Base-by-base conservation (phyloP, 2,113 vertebrate species). In the Scartelaos histophorus region DNA sequence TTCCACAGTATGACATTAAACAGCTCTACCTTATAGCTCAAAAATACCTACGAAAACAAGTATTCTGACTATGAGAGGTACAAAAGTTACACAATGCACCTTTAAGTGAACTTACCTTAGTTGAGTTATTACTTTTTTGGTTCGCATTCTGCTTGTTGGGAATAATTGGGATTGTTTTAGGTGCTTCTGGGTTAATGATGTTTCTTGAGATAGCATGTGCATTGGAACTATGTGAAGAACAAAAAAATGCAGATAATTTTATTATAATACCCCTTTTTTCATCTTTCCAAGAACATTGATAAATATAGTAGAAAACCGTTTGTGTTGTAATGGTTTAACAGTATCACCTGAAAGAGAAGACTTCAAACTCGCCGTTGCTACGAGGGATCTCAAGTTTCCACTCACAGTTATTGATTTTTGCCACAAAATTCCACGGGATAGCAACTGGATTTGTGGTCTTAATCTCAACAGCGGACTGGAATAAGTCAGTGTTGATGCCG, bases 401-500 rank as follows among this genome's bases (percentile, higher is more conserved):
- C 11, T 89, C 67, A 43, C 58, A 76, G 5, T 84, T 0, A 0
- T 93, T 93, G 49, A 90, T 60, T 73, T 87, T 93, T 13, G 85
- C 73, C 5, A 68, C 15, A 79, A 92, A 66, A 35, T 88, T 89
- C 91, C 90, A 92, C 0, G 92, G 93, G n/a, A 94, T n/a, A 13
- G 56, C 45, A 5, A 65, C 0, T 0, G 82, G 46, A 0, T 7
- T 45, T 84, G 91, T 93, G 51, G 75, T 82, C 66, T 88, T 91
- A 0, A 92, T 25, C 79, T 94, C 90, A 0, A 47, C 57, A 3
- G 91, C 94, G 68, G 83, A 83, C 83, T 94, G 93, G 75, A 94
- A 92, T 11, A 93, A 57, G 19, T 93, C 90, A 0, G 93, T 94
- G 84, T 90, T 94, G 83, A 94, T 90, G 10, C 93, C 94, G 16